These are phyloP conservation scores for Helogale parvula DNA, from an alignment of 2,113 vertebrate genomes.

Conservation along the genomic window DNA sequence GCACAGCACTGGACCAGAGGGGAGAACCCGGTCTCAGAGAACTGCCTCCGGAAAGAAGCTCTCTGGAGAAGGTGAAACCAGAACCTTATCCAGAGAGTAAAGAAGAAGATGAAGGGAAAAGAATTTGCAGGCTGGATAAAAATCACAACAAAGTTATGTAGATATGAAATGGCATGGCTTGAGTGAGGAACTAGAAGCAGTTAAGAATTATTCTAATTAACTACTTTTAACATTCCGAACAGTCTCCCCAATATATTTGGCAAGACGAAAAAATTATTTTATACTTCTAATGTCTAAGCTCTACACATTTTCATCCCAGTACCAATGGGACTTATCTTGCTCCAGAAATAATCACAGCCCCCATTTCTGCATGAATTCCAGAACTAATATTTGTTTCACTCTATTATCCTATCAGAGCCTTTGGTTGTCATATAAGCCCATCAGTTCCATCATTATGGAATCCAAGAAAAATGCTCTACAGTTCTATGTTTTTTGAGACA, in stretches of 20 bases:
- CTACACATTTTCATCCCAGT: not conserved
- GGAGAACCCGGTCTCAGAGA: not conserved
- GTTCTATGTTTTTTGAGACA: not conserved
- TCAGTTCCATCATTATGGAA: not conserved
- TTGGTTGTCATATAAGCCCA: no score
- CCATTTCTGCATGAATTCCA: not conserved
- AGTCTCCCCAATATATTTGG: not conserved
- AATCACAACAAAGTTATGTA: not conserved
- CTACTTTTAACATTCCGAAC: no score
- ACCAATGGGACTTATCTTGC: not conserved
- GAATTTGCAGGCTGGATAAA: not conserved
- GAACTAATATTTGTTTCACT: not conserved
- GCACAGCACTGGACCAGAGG: not conserved
- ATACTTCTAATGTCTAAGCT: not conserved
- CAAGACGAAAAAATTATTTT: not conserved
- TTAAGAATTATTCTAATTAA: not conserved
- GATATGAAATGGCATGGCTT: not conserved
- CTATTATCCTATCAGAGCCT: not conserved
- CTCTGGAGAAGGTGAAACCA: not conserved
- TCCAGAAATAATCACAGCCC: not conserved
- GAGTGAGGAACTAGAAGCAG: not conserved
- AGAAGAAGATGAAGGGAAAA: not conserved
- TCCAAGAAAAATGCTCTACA: not conserved
- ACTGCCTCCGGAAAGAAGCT: not conserved
- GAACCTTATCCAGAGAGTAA: not conserved